phyloP scores from a whole-genome alignment of 2,113 vertebrate species.

The Periophthalmus modestus region DNA sequence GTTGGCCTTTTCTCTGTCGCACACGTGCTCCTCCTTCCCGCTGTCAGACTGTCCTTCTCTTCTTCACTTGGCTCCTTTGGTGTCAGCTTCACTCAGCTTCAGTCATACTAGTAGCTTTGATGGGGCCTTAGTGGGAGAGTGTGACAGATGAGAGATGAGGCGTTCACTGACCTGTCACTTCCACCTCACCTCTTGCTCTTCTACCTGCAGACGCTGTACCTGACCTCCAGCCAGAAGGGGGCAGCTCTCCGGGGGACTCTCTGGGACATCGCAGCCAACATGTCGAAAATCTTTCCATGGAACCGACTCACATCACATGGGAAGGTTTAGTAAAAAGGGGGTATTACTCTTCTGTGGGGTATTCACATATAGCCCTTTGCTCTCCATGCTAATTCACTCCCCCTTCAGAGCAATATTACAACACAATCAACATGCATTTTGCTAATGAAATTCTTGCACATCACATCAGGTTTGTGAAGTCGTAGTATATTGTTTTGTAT shows the following conservation, averaged over 20 bases:
- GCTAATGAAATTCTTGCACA: too few species aligned
- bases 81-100: conserved; percentile 47
- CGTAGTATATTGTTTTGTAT: too few species aligned
- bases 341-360: too few species aligned
- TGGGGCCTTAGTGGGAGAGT: conserved; percentile 55
- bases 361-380: too few species aligned
- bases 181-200: background rate
- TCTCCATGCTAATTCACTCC: too few species aligned
- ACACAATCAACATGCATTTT: too few species aligned
- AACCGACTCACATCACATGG: background rate
- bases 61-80: background rate
- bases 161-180: conserved; percentile 61
- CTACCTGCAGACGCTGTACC: background rate
- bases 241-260: conserved; percentile 25
- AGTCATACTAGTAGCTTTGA: conserved; percentile 47
- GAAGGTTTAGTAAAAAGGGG: too few species aligned
- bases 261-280: conserved; percentile 30
- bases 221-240: conserved; percentile 39
- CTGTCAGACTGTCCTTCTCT: conserved; percentile 17
- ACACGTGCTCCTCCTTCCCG: conserved; percentile 9
- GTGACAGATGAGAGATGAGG: conserved; percentile 63
- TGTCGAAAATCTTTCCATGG: conserved; percentile 5
- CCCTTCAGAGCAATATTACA: too few species aligned
- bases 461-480: too few species aligned
- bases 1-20: background rate